These are phyloP conservation scores for Perccottus glenii DNA, from an alignment of 2,113 vertebrate genomes.

Conservation along the genomic window DNA sequence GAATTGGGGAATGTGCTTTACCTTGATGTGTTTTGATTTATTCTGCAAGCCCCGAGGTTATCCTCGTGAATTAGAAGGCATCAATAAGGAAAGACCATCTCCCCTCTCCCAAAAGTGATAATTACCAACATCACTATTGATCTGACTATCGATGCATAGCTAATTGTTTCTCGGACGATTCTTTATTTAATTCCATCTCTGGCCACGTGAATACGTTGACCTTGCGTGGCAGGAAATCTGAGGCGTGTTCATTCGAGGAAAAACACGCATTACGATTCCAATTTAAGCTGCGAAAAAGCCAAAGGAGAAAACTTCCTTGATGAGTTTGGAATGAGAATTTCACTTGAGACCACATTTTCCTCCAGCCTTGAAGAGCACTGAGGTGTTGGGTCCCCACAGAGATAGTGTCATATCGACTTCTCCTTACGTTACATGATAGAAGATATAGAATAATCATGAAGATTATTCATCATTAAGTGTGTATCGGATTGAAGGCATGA, in stretches of 20 bases:
- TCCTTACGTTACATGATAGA: constrained; percentile 56
- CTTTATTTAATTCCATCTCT: constrained; percentile 76
- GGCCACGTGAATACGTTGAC: constrained; percentile 69
- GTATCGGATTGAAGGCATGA: constrained; percentile 69
- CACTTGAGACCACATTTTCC: constrained; percentile 28
- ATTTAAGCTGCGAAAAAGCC: constrained; percentile 50
- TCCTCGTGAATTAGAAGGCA: constrained; percentile 69
- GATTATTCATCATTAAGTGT: constrained; percentile 74
- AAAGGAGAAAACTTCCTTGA: constrained; percentile 26
- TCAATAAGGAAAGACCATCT: constrained; percentile 78
- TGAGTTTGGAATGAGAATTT: constrained; percentile 60
- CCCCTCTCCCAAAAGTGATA: constrained; percentile 81
- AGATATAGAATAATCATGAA: constrained; percentile 73
- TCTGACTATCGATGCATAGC: constrained; percentile 78
- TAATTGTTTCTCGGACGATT: constrained; percentile 80
- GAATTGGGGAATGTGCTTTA: constrained; percentile 66
- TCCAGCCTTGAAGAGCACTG: constrained; percentile 65
- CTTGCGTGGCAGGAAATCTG: constrained; percentile 69
- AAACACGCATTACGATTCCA: constrained; percentile 62
- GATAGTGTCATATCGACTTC: constrained; percentile 63
- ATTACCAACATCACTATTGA: constrained; percentile 83
- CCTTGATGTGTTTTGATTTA: constrained; percentile 78
- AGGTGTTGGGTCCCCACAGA: constrained; percentile 56
- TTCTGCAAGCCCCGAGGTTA: constrained; percentile 69
- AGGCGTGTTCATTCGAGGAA: constrained; percentile 37